A percentile compares a stretch with the other conserved stretches of the same genome.
These are phyloP conservation scores for Drosophila grimshawi DNA, from an alignment of 1,140 invertebrate genomes.

Conservation along the genomic window DNA sequence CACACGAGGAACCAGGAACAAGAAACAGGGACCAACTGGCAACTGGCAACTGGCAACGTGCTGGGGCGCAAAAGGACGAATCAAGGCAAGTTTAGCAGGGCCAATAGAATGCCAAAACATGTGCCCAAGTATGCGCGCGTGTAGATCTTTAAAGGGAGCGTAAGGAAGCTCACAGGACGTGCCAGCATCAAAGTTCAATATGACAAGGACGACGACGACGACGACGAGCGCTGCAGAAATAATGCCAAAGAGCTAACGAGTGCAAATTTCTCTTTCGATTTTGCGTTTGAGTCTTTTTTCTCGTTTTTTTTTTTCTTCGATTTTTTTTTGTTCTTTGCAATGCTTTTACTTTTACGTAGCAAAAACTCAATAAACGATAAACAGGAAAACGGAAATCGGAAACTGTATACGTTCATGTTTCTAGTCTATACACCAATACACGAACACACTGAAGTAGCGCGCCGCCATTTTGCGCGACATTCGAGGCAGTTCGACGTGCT, in stretches of 20 bases:
- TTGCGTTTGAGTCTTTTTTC: slow-evolving; percentile 32
- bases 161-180: slow-evolving; percentile 60
- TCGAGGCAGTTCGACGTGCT: slow-evolving; percentile 66
- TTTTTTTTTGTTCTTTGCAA: slow-evolving; percentile 14
- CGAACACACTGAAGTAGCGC: slow-evolving; percentile 10
- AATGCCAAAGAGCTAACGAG: slow-evolving; percentile 68
- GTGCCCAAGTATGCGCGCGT: slow-evolving; percentile 75
- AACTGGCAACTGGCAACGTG: slow-evolving; percentile 35
- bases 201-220: slow-evolving; percentile 6
- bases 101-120: slow-evolving; percentile 60
- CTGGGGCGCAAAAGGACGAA: slow-evolving; percentile 25
- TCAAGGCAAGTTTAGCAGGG: slow-evolving; percentile 13
- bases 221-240: slow-evolving; percentile 10
- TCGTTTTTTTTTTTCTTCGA: slow-evolving; percentile 19
- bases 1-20: slow-evolving; percentile 50
- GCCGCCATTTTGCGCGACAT: slow-evolving; percentile 54
- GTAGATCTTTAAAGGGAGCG: slow-evolving; percentile 67
- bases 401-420: slow-evolving; percentile 75
- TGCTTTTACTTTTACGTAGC: slow-evolving; percentile 77
- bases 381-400: slow-evolving; percentile 82
- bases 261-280: slow-evolving; percentile 72
- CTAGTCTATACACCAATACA: slow-evolving; percentile 56
- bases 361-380: slow-evolving; percentile 82
- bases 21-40: slow-evolving; percentile 26
- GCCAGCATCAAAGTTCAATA: slow-evolving; percentile 82